Base-by-base conservation (phyloP, 2,888 invertebrate genomes). In the Pardosa pseudoannulata region DNA sequence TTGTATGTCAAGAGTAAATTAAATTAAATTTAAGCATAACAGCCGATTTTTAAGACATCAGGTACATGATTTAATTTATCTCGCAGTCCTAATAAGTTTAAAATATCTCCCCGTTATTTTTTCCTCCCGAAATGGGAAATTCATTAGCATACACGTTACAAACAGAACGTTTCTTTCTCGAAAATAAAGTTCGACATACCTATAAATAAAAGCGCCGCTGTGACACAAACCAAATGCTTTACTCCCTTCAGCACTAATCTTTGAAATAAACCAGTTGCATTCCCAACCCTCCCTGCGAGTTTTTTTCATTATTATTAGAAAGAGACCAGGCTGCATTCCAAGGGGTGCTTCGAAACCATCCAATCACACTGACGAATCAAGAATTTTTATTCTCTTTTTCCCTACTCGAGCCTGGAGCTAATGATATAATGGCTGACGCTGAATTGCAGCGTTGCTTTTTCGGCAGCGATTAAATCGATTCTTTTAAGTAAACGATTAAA, bases 391-490 rank as follows among this genome's bases (percentile, higher is more conserved):
- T 23, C 6, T 56, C 23, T 56, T 56, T 23, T 16, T 46, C 46
- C n/a, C 2, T 16, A 56, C 23, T 23, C 56, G 23, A 56, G 56
- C 11, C 11, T 16, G 11, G 46, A 46, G n/a, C 46, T 46, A 46
- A 46, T 46, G 46, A 46, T 46, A 23, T 56, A 56, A 56, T 23
- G 56, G 56, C 2, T 23, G 56, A 56, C 19, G 56, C 56, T 23
- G 56, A 23, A 56, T 16, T 46, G 46, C 46, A 46, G 23, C 23
- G 23, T 23, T 56, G 56, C 56, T 23, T 56, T 56, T 56, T 56
- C 56, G 23, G 11, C 56, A 23, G 56, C 23, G 56, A 23, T 56
- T 23, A 56, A 56, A 56, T 56, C 56, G 56, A 56, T 56, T 56
- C 23, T 56, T 23, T n/a, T 6, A 23, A 23, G 56, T 56, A 56